A percentile compares a stretch with the other conserved stretches of the same genome.
Evolutionary conservation across 1,140 invertebrate genomes (phyloP).

Genomic region (Aradophagus sp.): DNA sequence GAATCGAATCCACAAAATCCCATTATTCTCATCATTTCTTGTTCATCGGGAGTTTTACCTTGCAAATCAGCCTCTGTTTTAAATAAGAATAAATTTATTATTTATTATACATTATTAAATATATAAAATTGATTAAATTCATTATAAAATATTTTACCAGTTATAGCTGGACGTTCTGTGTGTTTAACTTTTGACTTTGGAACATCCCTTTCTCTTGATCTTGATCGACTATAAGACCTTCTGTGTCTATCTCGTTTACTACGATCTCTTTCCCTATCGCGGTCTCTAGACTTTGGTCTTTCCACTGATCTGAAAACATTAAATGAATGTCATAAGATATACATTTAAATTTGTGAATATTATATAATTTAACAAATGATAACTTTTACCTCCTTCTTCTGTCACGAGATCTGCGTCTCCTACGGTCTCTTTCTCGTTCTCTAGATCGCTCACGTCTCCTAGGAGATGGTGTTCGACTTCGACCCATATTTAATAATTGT

Average conservation of each 20-base stretch:
- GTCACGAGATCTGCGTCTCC: slow-evolving; percentile 76
- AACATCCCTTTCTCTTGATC: slow-evolving; percentile 73
- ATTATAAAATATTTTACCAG: slow-evolving; percentile 63
- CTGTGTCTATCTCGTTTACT: slow-evolving; percentile 73
- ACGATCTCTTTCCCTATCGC: slow-evolving; percentile 67
- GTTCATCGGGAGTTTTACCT: slow-evolving; percentile 91
- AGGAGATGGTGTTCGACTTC: slow-evolving; percentile 72
- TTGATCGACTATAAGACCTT: slow-evolving; percentile 74
- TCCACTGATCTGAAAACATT: slow-evolving; percentile 64
- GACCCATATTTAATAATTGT: slow-evolving; percentile 66
- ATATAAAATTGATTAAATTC: neutral
- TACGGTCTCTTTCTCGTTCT: slow-evolving; percentile 74
- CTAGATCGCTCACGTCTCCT: slow-evolving; percentile 74
- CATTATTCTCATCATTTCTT: slow-evolving; percentile 97
- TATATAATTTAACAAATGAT: neutral
- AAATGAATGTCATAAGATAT: neutral
- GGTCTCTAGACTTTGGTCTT: slow-evolving; percentile 72
- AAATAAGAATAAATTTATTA: slow-evolving; percentile 1
- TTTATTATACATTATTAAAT: neutral
- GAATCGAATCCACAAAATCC: slow-evolving; percentile 96
- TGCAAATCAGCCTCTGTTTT: slow-evolving; percentile 81
- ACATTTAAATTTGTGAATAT: neutral
- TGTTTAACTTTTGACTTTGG: slow-evolving; percentile 68
- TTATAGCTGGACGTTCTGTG: slow-evolving; percentile 77
- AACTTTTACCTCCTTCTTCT: slow-evolving; percentile 66